A percentile compares a stretch with the other conserved stretches of the same genome.
Conservation (phyloP, 2,113 vertebrate genomes). For the Seriola dumerili region DNA sequence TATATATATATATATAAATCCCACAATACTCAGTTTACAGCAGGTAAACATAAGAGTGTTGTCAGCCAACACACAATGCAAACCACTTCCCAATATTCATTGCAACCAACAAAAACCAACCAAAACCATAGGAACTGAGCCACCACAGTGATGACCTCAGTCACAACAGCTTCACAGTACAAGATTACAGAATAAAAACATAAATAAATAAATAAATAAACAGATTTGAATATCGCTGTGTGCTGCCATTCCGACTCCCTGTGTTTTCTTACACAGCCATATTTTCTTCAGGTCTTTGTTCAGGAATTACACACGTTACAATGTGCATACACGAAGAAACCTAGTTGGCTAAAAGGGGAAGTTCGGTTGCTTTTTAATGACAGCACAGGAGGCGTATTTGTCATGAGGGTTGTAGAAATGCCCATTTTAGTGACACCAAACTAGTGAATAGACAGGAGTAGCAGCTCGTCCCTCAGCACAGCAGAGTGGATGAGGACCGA, state of each 20-base stretch:
- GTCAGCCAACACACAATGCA: neutral
- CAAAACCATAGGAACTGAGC: neutral
- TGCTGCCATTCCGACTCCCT: too few relatives aligned
- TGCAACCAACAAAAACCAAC: neutral
- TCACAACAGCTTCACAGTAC: neutral
- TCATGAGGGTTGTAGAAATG: slow-evolving; percentile 28
- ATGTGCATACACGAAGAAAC: neutral
- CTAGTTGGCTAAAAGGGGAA: neutral
- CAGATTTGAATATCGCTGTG: too few relatives aligned
- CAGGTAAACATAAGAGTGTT: neutral
- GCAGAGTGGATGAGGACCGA: slow-evolving; percentile 40
- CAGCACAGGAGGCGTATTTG: slow-evolving; percentile 3
- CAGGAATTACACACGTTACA: neutral
- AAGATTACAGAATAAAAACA: neutral
- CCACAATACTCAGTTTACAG: too few relatives aligned
- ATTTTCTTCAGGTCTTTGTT: neutral
- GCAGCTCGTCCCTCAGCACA: slow-evolving; percentile 26
- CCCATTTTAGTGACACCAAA: neutral
- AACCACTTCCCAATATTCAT: neutral
- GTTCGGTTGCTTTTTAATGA: slow-evolving; percentile 13
- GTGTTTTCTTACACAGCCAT: too few relatives aligned
- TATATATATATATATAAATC: neutral
- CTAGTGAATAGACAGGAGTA: slow-evolving; percentile 11
- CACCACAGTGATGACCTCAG: neutral
- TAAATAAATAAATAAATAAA: neutral